Percentiles rank a stretch among this genome's conserved stretches.
Evolutionary conservation across 2,797 vertebrate genomes (phyloP).

Genomic region (Crenichthys baileyi): DNA sequence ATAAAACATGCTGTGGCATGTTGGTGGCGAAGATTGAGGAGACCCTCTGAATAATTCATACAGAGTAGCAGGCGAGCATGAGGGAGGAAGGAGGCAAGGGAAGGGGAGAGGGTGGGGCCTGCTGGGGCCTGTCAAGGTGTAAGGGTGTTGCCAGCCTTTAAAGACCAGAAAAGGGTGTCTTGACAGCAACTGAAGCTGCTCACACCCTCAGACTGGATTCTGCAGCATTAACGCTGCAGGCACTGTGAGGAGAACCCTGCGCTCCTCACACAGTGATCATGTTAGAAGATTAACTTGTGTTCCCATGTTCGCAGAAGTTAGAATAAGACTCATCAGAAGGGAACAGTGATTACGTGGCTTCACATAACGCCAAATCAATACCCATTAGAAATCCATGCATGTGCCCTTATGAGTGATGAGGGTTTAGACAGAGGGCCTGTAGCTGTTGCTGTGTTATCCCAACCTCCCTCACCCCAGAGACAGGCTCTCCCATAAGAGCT

Average conservation of each 20-base stretch:
- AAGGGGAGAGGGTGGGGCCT: slow-evolving; percentile 1
- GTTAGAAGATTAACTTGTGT: background rate
- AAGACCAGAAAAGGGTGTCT: slow-evolving; percentile 52
- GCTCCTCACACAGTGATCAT: slow-evolving; percentile 13
- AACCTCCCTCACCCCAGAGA: slow-evolving; percentile 63
- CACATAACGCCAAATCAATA: slow-evolving; percentile 57
- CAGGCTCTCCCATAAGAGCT: slow-evolving; percentile 73
- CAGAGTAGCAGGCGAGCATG: slow-evolving; percentile 45
- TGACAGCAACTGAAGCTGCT: slow-evolving; percentile 29
- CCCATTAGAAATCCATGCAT: slow-evolving; percentile 14
- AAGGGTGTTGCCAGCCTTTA: slow-evolving; percentile 64
- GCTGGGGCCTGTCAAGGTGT: slow-evolving; percentile 51
- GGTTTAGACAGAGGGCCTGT: slow-evolving; percentile 41
- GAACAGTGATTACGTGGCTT: slow-evolving; percentile 11
- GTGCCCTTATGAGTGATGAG: slow-evolving; percentile 37
- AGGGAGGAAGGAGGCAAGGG: slow-evolving; percentile 7
- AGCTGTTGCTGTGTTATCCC: slow-evolving; percentile 47
- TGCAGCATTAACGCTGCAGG: background rate
- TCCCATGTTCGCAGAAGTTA: slow-evolving; percentile 1
- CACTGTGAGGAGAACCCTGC: slow-evolving; percentile 5
- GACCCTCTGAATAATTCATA: slow-evolving; percentile 78
- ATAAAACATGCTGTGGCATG: slow-evolving; percentile 82
- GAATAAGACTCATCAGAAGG: slow-evolving; percentile 19
- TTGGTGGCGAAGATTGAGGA: slow-evolving; percentile 68
- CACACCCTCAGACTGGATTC: slow-evolving; percentile 26